Evolutionary conservation across 30 jellyfish, hydroid and myxozoan genomes (phyloP).

Genomic region (Catostylus mosaicus): DNA sequence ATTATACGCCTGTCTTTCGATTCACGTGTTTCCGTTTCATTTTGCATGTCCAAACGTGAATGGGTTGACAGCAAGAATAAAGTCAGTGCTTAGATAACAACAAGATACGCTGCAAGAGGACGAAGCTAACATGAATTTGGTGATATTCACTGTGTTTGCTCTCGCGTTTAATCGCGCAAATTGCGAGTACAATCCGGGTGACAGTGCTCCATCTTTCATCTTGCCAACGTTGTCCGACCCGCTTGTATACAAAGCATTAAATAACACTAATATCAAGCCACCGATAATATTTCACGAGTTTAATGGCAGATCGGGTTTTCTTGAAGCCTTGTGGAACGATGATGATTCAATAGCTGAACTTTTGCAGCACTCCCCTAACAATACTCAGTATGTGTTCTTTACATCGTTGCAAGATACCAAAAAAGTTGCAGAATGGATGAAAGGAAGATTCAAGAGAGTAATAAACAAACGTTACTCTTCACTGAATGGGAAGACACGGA

Average conservation of each 20-base stretch:
- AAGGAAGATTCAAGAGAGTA: slow-evolving; percentile 68
- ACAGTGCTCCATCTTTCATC: slow-evolving; percentile 88
- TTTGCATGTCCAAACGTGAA: not conserved
- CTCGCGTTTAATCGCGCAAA: not conserved
- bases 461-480: slow-evolving; percentile 63
- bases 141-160: not conserved
- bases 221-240: slow-evolving; percentile 90
- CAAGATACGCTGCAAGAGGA: not conserved
- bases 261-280: slow-evolving; percentile 77
- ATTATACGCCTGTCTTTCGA: too few species aligned
- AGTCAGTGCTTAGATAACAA: not conserved
- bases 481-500: slow-evolving; percentile 9
- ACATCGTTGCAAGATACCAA: slow-evolving; percentile 80
- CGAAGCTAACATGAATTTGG: not conserved
- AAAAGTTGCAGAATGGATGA: slow-evolving; percentile 94
- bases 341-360: slow-evolving; percentile 82
- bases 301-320: slow-evolving; percentile 87
- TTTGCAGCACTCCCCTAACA: slow-evolving; percentile 85
- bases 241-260: slow-evolving; percentile 79
- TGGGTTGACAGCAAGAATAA: not conserved
- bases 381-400: slow-evolving; percentile 89
- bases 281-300: slow-evolving; percentile 96
- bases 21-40: too few species aligned
- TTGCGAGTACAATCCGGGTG: slow-evolving; percentile 84
- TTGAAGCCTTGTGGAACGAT: slow-evolving; percentile 93